Conservation (phyloP, 92 coral and sea anemone genomes). For the Porites evermanni region DNA sequence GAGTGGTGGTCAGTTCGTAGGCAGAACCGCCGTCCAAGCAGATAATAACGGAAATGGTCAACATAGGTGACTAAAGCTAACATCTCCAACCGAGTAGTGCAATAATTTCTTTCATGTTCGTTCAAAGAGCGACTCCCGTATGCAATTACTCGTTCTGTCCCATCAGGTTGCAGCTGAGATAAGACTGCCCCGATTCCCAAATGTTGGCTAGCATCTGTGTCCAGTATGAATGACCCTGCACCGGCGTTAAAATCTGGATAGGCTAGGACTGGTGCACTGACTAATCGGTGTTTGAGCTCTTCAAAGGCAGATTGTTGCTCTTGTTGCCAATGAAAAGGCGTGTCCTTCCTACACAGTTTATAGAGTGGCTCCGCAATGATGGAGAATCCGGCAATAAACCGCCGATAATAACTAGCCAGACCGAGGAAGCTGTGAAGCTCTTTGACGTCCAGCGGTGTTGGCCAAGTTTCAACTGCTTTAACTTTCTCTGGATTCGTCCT, state of each 20-base stretch:
- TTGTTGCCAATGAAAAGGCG: constrained; percentile 41
- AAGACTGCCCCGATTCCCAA: constrained; percentile 59
- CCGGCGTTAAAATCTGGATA: constrained; percentile 62
- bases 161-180: constrained; percentile 61
- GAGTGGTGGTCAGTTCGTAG: constrained; percentile 55
- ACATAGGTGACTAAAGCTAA: constrained; percentile 45
- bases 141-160: constrained; percentile 57
- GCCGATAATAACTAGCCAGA: not conserved
- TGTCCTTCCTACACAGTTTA: constrained; percentile 19
- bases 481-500: constrained; percentile 33
- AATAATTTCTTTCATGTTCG: constrained; percentile 66
- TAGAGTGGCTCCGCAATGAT: not conserved
- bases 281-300: constrained; percentile 34
- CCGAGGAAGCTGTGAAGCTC: not conserved
- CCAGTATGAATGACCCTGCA: constrained; percentile 56
- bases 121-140: constrained; percentile 64
- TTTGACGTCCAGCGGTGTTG: not conserved
- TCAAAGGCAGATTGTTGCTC: constrained; percentile 48
- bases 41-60: constrained; percentile 58
- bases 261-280: constrained; percentile 64
- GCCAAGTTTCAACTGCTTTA: constrained; percentile 11
- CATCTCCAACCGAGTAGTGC: constrained; percentile 67
- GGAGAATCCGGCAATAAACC: not conserved
- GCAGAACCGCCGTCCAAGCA: constrained; percentile 40
- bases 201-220: constrained; percentile 60